Conservation (phyloP, 2,797 vertebrate genomes). For the Micromesistius poutassou region DNA sequence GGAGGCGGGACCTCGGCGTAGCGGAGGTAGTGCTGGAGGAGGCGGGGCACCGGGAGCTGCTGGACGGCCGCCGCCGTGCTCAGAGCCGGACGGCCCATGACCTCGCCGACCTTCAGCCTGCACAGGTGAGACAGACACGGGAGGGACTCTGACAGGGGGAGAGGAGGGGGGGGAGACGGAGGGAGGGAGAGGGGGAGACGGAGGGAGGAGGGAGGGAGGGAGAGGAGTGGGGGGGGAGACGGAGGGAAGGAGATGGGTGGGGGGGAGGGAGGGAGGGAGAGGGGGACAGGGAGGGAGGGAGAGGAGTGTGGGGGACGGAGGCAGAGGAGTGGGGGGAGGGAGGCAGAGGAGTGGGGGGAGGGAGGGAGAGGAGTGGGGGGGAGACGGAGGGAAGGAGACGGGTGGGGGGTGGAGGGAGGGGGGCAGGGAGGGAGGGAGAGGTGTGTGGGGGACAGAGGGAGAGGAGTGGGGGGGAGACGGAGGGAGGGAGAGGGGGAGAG, state of each 20-base stretch:
- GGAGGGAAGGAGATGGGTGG: not conserved
- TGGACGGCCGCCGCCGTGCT: conserved; percentile 53
- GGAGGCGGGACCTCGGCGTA: conserved; percentile 57
- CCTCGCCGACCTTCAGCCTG: conserved; percentile 57
- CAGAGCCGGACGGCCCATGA: conserved; percentile 58
- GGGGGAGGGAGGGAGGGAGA: conserved; percentile 6
- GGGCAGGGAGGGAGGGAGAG: too few species aligned
- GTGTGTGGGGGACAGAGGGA: too few species aligned
- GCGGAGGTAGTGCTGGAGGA: conserved; percentile 60
- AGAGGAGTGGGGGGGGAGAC: too few species aligned
- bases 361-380: too few species aligned
- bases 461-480: too few species aligned
- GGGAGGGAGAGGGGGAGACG: not conserved
- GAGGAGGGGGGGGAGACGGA: not conserved
- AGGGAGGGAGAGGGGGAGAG: too few species aligned
- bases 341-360: not conserved
- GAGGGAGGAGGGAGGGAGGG: too few species aligned
- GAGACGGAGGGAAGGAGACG: too few species aligned
- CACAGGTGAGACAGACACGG: conserved; percentile 68
- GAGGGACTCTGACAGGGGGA: conserved; percentile 47
- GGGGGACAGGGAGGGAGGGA: too few species aligned
- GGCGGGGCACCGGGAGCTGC: conserved; percentile 62
- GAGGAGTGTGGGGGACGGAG: not conserved
- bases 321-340: not conserved
- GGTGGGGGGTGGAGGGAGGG: too few species aligned